A percentile compares a stretch with the other conserved stretches of the same genome.
These are phyloP conservation scores for Piscicola geometra DNA, from an alignment of 2,888 invertebrate genomes.

Conservation along the genomic window DNA sequence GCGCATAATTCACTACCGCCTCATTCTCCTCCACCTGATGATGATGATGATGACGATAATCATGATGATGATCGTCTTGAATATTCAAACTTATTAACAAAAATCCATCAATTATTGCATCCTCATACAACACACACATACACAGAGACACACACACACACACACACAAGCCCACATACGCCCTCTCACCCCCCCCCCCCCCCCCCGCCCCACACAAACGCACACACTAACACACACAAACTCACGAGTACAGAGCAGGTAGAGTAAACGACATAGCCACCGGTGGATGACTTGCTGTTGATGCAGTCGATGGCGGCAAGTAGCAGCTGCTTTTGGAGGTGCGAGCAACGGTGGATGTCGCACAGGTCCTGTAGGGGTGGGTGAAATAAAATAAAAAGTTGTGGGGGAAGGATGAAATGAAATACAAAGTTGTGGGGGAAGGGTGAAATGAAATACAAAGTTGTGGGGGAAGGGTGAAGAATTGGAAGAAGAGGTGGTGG, in stretches of 20 bases:
- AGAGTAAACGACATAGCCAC: constrained; percentile 94
- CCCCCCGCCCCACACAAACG: too few relatives aligned
- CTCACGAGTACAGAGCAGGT: constrained; percentile 86
- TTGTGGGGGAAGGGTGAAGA: too few relatives aligned
- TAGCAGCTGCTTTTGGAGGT: constrained; percentile 83
- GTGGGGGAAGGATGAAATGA: not conserved
- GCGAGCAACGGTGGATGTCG: constrained; percentile 84
- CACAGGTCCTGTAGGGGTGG: constrained; percentile 63
- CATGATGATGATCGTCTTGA: constrained; percentile 39
- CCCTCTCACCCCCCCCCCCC: too few relatives aligned
- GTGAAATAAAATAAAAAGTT: not conserved
- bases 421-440: too few relatives aligned
- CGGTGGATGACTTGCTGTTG: constrained; percentile 82
- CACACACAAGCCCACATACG: too few relatives aligned
- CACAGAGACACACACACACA: too few relatives aligned
- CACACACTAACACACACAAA: too few relatives aligned
- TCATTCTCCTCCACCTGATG: constrained; percentile 97
- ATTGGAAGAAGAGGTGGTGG: too few relatives aligned
- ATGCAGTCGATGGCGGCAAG: constrained; percentile 93
- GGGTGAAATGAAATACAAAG: too few relatives aligned
- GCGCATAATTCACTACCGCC: constrained; percentile 88
- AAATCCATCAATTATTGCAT: too few relatives aligned
- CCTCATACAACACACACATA: too few relatives aligned
- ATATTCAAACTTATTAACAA: not conserved
- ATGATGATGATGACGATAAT: too few relatives aligned